Conservation (phyloP, 2,113 vertebrate species). For the Aegotheles bennettii region DNA sequence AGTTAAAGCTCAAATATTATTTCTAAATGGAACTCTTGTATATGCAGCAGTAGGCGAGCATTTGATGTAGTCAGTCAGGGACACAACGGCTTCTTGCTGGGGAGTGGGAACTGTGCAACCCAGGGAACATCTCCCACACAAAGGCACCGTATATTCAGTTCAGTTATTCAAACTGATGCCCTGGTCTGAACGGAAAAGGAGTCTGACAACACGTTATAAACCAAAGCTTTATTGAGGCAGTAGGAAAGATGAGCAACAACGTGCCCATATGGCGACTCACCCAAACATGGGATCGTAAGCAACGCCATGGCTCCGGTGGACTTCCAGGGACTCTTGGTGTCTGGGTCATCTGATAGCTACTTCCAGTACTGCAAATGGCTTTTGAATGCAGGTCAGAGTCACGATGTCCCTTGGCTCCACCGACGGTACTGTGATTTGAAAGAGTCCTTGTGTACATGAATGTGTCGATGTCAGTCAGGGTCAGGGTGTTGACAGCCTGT, state of each 20-base stretch:
- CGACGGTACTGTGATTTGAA: background rate
- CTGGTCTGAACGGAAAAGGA: background rate
- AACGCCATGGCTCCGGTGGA: background rate
- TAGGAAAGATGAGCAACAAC: background rate
- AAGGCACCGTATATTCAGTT: background rate
- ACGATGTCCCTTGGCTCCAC: background rate
- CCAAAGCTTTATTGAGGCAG: background rate
- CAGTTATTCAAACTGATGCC: background rate
- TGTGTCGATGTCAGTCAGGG: background rate
- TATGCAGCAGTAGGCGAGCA: background rate
- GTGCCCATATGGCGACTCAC: fast-evolving
- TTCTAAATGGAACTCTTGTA: background rate
- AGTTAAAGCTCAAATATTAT: background rate
- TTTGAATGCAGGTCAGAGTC: background rate
- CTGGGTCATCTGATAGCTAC: background rate
- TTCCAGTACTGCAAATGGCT: background rate
- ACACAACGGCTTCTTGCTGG: background rate
- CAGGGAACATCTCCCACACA: background rate
- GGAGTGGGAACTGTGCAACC: background rate
- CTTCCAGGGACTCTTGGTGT: background rate
- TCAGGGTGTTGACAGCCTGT: background rate
- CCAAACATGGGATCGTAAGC: background rate
- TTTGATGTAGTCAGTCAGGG: background rate
- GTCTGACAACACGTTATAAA: background rate
- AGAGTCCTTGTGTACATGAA: fast-evolving